Conservation (phyloP, 2,797 vertebrate species). For the Enteromius trimaculatus region DNA sequence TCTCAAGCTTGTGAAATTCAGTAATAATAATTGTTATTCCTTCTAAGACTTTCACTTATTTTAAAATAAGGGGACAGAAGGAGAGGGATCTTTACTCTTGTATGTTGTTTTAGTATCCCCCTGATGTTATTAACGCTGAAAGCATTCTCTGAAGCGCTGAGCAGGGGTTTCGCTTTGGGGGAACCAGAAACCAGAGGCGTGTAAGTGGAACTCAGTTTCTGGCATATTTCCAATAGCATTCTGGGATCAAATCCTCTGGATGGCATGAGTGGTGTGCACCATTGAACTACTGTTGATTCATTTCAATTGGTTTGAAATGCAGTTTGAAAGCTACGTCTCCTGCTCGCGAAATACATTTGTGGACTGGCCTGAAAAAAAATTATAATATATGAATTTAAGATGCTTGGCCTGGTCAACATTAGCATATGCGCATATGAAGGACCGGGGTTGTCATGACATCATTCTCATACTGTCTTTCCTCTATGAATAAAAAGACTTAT, state of each 20-base stretch:
- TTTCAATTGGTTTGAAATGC: slow-evolving; percentile 62
- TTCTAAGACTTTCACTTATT: slow-evolving; percentile 11
- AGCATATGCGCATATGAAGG: neutral
- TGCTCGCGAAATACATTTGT: slow-evolving; percentile 42
- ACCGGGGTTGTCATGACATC: neutral
- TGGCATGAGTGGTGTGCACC: slow-evolving; percentile 48
- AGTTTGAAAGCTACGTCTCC: slow-evolving; percentile 55
- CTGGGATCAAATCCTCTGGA: slow-evolving; percentile 59
- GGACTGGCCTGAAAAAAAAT: slow-evolving; percentile 15
- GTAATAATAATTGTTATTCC: neutral
- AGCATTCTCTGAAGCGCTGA: slow-evolving; percentile 40
- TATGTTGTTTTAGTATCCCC: slow-evolving; percentile 31
- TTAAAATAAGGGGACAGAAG: slow-evolving; percentile 13
- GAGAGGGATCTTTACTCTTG: slow-evolving; percentile 11
- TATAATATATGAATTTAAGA: neutral
- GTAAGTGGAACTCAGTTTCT: slow-evolving; percentile 54
- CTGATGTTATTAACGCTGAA: slow-evolving; percentile 44
- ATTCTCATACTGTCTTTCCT: too few species aligned
- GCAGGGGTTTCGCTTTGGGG: slow-evolving; percentile 35
- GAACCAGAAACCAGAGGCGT: slow-evolving; percentile 34
- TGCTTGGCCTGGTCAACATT: neutral
- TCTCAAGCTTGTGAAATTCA: neutral
- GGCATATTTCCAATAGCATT: slow-evolving; percentile 55
- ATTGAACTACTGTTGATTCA: slow-evolving; percentile 52
- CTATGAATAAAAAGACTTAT: neutral